Percentiles rank a stretch among this genome's conserved stretches.
phyloP scores from a whole-genome alignment of 2,113 vertebrate genomes.

The Macroglossus sobrinus region DNA sequence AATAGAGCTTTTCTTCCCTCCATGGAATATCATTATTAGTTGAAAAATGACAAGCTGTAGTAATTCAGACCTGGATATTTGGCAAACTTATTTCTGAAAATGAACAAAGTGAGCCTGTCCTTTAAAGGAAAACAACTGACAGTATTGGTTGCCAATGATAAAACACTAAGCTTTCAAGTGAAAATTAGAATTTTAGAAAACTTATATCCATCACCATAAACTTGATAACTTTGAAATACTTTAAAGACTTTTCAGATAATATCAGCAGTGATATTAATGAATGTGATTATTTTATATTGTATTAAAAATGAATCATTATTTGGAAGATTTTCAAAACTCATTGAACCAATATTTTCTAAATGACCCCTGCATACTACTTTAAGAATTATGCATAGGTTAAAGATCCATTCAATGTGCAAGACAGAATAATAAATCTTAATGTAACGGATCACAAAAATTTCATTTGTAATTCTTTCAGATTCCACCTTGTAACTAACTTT shows the following conservation, averaged over 20 bases:
- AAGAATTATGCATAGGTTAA: not conserved
- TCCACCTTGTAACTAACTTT: not conserved
- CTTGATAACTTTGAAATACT: not conserved
- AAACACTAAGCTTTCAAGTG: not conserved
- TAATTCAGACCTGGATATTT: not conserved
- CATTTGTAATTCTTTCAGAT: not conserved
- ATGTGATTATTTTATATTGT: not conserved
- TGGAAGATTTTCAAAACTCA: not conserved
- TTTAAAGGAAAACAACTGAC: not conserved
- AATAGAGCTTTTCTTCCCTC: not conserved
- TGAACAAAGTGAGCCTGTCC: not conserved
- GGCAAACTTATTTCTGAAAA: not conserved
- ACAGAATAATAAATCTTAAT: not conserved
- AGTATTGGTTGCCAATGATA: not conserved
- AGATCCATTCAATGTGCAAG: not conserved
- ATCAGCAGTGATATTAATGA: not conserved
- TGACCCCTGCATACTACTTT: not conserved
- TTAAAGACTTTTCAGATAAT: not conserved
- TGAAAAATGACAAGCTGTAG: not conserved
- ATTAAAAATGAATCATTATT: not conserved
- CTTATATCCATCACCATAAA: not conserved
- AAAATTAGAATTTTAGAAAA: constrained; percentile 23
- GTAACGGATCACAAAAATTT: not conserved
- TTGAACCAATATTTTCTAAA: not conserved
- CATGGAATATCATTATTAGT: not conserved